Evolutionary conservation across 2,113 vertebrate genomes (phyloP), one percentile per base, ranked within the genome.

Genomic region (Bujurquina vittata): DNA sequence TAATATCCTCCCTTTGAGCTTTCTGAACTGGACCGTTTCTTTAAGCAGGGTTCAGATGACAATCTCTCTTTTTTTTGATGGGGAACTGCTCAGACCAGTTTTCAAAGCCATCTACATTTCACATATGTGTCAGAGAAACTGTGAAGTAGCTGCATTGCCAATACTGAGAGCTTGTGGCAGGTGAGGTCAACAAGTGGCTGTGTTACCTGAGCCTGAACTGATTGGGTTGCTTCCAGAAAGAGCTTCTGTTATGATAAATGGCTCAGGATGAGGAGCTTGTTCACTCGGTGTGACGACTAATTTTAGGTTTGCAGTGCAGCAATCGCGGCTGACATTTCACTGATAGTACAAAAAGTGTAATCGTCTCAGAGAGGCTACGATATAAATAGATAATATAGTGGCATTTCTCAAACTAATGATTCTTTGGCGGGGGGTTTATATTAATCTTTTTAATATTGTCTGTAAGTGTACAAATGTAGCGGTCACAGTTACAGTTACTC

Each of bases 21-120:
- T 79, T 75, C 76, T 60, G 86, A 81, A 77, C 80, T 23, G 58
- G 20, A 84, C 60, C 84, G 4, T 60, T 55, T 77, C 80, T 91
- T 87, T 90, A 85, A 88, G 79, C 22, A 2, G 22, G 86, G 85
- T 81, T 93, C 91, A 60, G 75, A 73, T 95, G 90, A 90, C 94
- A 62, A 61, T 43, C 33, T 80, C 9, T 37, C 3, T 37, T 37
- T 37, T 88, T 91, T 93, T 91, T 91, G 85, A 91, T 83, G 83
- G 67, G 37, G 84, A 94, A 94, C 93, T 35, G 93, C 91, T 80
- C 93, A 12, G 77, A 94, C 94, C 91, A 80, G 94, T 94, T 94
- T 81, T 84, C 55, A 90, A 85, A 86, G 79, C 31, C 17, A 77
- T 60, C 72, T 84, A 10, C 18, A 15, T 92, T 88, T 92, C 88